Evolutionary conservation across 2,888 invertebrate genomes (phyloP), one percentile per base, ranked within the genome.

Genomic region (Punctoribates punctum): DNA sequence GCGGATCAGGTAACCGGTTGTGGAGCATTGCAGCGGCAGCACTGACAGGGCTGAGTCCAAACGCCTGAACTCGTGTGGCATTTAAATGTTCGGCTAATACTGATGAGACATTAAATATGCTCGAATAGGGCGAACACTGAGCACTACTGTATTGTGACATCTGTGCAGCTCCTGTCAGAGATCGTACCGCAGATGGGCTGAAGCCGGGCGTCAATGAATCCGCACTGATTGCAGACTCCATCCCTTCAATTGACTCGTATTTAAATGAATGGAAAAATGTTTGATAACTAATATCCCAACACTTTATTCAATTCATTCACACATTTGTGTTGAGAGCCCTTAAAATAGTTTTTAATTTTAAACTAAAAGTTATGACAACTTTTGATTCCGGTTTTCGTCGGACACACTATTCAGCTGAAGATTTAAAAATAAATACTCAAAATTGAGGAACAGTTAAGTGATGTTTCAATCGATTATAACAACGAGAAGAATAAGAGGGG

Each of bases 51-150:
- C 27, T 42, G 34, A 75, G 23, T 42, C 62, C 75, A 42, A 75
- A 27, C 34, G 75, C 23, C 11, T 38, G 17, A 27, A 65, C 75
- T 62, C 75, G 57, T 34, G 42, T 42, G 17, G 65, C 75, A 62
- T 65, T 75, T 48, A 60, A 25, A 57, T 75, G 75, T 42, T 75
- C 62, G 60, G 48, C 62, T 25, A 62, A 42, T 42, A 65, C 60
- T 38, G 75, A 75, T 20, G 75, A 75, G 60, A 75, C 75, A 75
- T 60, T 75, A 46, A 75, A 75, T 75, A 75, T 38, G 65, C 42
- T 65, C 15, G 75, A 75, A 65, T 75, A 75, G 48, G 75, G 75
- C n/a, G 20, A 29, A 23, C 75, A 60, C 8, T 65, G 75, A 34
- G 42, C 42, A 65, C 48, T 72, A 46, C 11, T 48, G 65, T 62